Evolutionary conservation across 2,888 invertebrate genomes (phyloP).

Genomic region (Erebia ligea): DNA sequence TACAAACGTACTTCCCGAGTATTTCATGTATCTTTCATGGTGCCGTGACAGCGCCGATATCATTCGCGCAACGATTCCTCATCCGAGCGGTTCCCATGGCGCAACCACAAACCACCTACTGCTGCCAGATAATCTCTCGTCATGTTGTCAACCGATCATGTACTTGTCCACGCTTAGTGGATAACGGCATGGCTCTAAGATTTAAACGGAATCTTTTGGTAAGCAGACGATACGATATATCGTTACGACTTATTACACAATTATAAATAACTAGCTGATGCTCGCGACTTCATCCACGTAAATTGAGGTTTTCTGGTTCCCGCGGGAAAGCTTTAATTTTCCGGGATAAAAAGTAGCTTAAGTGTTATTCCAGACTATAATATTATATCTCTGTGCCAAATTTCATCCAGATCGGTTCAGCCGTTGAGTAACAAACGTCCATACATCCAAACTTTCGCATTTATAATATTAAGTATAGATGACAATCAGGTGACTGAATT

Average conservation of each 20-base stretch:
- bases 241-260: not conserved
- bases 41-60: conserved; percentile 20
- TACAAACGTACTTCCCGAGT: conserved; percentile 8
- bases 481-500: too few species aligned
- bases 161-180: conserved; percentile 42
- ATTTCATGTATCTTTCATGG: conserved; percentile 3
- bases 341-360: too few species aligned
- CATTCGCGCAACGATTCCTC: conserved; percentile 11
- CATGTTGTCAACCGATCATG: conserved; percentile 45
- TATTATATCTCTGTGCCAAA: too few species aligned
- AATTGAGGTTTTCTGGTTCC: too few species aligned
- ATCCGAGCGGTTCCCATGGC: conserved; percentile 28
- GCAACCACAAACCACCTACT: conserved; percentile 33
- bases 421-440: too few species aligned
- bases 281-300: too few species aligned
- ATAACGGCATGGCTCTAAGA: conserved; percentile 38
- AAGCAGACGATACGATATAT: conserved; percentile 16
- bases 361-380: too few species aligned
- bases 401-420: too few species aligned
- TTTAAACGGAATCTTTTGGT: conserved; percentile 22
- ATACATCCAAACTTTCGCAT: too few species aligned
- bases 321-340: too few species aligned
- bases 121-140: conserved; percentile 43
- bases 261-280: too few species aligned
- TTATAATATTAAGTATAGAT: too few species aligned